Conservation (phyloP, 2,113 vertebrate genomes). For the Ammospiza caudacuta region DNA sequence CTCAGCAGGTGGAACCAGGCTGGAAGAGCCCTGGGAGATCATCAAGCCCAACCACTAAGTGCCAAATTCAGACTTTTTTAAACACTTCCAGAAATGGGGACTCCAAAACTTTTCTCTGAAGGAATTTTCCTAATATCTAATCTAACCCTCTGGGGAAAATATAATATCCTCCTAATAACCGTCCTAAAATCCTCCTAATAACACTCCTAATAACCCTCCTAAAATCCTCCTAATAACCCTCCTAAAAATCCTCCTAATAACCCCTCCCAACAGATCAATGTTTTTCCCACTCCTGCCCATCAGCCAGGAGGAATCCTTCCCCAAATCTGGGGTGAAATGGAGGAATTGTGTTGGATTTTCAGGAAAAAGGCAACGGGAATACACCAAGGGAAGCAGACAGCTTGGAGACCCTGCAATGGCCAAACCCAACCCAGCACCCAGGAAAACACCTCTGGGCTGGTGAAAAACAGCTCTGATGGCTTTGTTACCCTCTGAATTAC, state of each 20-base stretch:
- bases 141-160: too few relatives aligned
- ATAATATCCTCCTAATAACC: too few relatives aligned
- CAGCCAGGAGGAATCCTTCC: neutral
- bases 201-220: too few relatives aligned
- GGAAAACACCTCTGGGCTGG: neutral
- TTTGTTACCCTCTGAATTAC: rapidly evolving
- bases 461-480: neutral
- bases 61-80: neutral
- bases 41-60: rapidly evolving
- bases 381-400: rapidly evolving
- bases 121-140: neutral
- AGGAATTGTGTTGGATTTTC: rapidly evolving
- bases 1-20: neutral
- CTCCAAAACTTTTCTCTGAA: neutral
- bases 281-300: neutral
- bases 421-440: neutral
- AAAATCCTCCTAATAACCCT: too few relatives aligned
- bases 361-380: rapidly evolving
- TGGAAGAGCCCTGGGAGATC: neutral
- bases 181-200: too few relatives aligned
- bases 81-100: neutral
- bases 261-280: neutral
- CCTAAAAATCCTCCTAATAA: too few relatives aligned
- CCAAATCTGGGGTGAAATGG: neutral
- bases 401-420: neutral